These are phyloP conservation scores for Chelonoidis abingdonii DNA, from an alignment of 2,113 vertebrate genomes.

Conservation along the genomic window DNA sequence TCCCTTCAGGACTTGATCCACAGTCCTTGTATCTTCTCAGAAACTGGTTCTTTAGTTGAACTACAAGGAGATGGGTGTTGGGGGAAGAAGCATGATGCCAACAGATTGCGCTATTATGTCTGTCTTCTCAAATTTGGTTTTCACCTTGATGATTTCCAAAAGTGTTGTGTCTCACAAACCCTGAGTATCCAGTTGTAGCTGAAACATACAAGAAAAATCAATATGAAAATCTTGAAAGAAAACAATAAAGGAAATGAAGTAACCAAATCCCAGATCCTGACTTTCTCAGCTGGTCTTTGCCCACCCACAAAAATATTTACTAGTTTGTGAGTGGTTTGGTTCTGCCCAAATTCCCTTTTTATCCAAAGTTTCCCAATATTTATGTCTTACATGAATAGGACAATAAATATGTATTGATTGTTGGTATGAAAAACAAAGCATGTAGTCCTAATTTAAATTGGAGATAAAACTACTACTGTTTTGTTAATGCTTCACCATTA, in stretches of 20 bases:
- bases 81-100: accelerated
- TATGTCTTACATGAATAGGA: conserved; percentile 4
- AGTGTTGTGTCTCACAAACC: neutral
- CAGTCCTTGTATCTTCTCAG: neutral
- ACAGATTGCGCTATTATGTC: neutral
- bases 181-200: neutral
- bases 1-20: neutral
- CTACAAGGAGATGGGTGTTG: neutral
- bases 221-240: neutral
- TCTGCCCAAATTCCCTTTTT: neutral
- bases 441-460: neutral
- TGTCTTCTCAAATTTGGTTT: neutral
- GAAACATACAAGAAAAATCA: neutral
- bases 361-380: neutral
- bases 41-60: neutral
- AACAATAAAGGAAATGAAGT: neutral
- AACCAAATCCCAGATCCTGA: neutral
- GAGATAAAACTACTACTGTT: neutral
- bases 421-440: neutral
- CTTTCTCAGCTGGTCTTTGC: neutral
- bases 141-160: neutral
- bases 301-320: neutral
- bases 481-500: neutral
- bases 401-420: neutral
- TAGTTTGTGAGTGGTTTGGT: neutral